Evolutionary conservation across 2,797 vertebrate species (phyloP).

Genomic region (Anomalospiza imberbis): DNA sequence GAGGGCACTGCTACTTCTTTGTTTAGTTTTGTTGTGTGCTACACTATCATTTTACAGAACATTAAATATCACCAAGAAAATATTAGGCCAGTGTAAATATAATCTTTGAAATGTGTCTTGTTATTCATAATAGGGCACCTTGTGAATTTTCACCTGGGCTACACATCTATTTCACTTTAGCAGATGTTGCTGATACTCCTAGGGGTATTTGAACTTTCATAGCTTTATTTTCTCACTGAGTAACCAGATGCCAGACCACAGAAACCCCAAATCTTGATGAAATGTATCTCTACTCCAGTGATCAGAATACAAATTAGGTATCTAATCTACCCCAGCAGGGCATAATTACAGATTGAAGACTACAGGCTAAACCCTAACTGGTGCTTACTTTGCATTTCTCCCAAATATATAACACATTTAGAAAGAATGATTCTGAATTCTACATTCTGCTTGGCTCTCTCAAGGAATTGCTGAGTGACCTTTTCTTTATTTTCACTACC

Average conservation of each 20-base stretch:
- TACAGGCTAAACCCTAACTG: background rate
- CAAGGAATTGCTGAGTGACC: background rate
- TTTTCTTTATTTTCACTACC: background rate
- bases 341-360: background rate
- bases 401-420: background rate
- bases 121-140: slow-evolving; percentile 23
- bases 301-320: slow-evolving; percentile 32
- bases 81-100: slow-evolving; percentile 30
- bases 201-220: slow-evolving; percentile 25
- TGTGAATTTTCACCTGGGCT: slow-evolving; percentile 39
- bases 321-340: background rate
- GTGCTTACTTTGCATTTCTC: background rate
- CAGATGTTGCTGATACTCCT: slow-evolving; percentile 55
- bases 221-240: slow-evolving; percentile 50
- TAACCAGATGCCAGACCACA: slow-evolving; percentile 47
- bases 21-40: background rate
- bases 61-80: background rate
- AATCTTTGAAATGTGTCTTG: slow-evolving; percentile 32
- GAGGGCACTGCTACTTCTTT: background rate
- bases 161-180: background rate
- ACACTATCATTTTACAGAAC: background rate
- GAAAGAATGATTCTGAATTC: background rate
- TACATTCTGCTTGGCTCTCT: background rate
- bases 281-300: background rate
- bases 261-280: slow-evolving; percentile 31